phyloP scores from a whole-genome alignment of 2,888 invertebrate genomes.

The Ormyrus nitidulus region DNA sequence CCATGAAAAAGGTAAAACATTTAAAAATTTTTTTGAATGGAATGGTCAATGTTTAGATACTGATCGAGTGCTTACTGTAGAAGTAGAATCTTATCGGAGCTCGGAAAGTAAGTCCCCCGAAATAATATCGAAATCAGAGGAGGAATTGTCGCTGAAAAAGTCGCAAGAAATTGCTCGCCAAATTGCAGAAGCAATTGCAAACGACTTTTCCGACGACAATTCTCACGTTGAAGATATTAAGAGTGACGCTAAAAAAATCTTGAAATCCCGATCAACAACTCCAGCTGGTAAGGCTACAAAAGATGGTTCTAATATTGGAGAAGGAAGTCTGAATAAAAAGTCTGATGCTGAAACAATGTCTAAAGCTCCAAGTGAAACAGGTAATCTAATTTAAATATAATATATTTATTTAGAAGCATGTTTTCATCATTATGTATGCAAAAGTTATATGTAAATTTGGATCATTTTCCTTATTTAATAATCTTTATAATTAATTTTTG shows the following conservation, averaged over 20 bases:
- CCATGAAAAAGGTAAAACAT: constrained; percentile 16
- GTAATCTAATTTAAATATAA: constrained; percentile 1
- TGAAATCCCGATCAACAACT: neutral
- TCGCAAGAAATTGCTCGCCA: constrained; percentile 3
- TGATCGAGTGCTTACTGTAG: constrained; percentile 3
- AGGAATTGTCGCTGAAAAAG: constrained; percentile 3
- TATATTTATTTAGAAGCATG: too few relatives aligned
- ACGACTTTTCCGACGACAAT: constrained; percentile 48
- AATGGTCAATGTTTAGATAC: neutral
- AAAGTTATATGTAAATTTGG: neutral
- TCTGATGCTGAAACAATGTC: neutral
- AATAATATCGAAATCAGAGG: neutral
- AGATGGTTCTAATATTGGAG: neutral
- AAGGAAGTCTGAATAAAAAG: neutral
- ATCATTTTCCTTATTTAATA: neutral
- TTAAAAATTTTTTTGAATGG: neutral
- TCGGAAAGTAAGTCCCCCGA: constrained; percentile 9
- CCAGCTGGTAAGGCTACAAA: neutral
- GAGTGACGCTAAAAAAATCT: neutral
- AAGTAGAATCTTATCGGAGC: neutral
- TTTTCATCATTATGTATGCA: too few relatives aligned
- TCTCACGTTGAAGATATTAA: neutral
- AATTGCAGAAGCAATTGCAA: constrained; percentile 11
- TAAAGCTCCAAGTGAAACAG: neutral
- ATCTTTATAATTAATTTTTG: neutral